phyloP scores from a whole-genome alignment of 2,113 vertebrate genomes.

The Toxotes jaculatrix region DNA sequence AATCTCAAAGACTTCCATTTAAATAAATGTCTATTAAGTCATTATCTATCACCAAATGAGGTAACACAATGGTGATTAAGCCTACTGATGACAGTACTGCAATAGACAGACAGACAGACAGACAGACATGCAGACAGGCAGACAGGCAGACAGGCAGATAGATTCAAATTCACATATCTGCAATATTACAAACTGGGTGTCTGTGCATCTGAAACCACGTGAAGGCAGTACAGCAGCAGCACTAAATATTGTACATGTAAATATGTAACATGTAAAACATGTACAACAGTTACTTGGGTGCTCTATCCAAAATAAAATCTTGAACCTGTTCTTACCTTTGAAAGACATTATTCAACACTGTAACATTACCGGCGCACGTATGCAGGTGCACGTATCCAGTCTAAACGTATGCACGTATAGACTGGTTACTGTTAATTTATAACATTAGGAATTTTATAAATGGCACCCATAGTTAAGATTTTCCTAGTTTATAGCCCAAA shows the following conservation, averaged over 20 bases:
- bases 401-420: no score
- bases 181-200: no score
- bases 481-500: not conserved
- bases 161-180: no score
- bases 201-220: not conserved
- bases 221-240: not conserved
- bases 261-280: no score
- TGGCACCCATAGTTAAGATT: not conserved
- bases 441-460: conserved; percentile 1
- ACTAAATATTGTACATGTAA: not conserved
- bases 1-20: not conserved
- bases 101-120: no score
- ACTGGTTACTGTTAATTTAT: not conserved
- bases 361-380: not conserved
- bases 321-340: conserved; percentile 1
- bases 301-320: not conserved
- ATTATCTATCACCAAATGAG: no score
- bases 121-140: no score
- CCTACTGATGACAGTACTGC: no score
- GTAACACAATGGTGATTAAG: no score
- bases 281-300: not conserved
- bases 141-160: no score
- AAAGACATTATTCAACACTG: not conserved
- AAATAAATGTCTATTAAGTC: no score
- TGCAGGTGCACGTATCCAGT: no score